These are phyloP conservation scores for Noctua pronuba DNA, from an alignment of 2,888 invertebrate species.

Conservation along the genomic window DNA sequence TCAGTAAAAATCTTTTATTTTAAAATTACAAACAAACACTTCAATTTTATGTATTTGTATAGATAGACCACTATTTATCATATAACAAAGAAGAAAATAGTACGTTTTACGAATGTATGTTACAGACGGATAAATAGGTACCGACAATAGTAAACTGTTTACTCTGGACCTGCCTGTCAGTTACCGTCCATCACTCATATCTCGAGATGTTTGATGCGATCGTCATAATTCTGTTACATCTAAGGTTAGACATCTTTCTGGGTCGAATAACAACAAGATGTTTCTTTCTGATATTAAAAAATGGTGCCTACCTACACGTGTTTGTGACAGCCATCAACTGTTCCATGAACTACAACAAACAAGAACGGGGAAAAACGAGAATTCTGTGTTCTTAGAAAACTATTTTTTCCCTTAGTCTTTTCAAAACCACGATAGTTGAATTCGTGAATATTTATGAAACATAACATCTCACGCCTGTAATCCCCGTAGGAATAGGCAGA, in stretches of 20 bases:
- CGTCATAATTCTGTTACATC: conserved; percentile 43
- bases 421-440: conserved; percentile 1
- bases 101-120: background rate
- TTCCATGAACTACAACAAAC: conserved; percentile 27
- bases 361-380: conserved; percentile 13
- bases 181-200: conserved; percentile 42
- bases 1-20: too few species aligned
- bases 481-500: background rate
- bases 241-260: conserved; percentile 6
- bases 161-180: conserved; percentile 27
- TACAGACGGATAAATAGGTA: conserved; percentile 3
- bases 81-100: conserved; percentile 8
- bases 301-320: background rate
- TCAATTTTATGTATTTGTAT: too few species aligned
- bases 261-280: conserved; percentile 18
- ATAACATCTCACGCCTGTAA: background rate
- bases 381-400: conserved; percentile 21
- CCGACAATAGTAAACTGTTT: conserved; percentile 29
- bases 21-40: too few species aligned
- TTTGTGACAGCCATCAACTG: conserved; percentile 30
- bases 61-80: background rate
- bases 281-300: conserved; percentile 14
- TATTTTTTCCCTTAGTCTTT: conserved; percentile 14
- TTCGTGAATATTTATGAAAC: background rate
- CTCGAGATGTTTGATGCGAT: conserved; percentile 29